Conservation (phyloP, 2,113 vertebrate genomes). For the Ailurus styani region DNA sequence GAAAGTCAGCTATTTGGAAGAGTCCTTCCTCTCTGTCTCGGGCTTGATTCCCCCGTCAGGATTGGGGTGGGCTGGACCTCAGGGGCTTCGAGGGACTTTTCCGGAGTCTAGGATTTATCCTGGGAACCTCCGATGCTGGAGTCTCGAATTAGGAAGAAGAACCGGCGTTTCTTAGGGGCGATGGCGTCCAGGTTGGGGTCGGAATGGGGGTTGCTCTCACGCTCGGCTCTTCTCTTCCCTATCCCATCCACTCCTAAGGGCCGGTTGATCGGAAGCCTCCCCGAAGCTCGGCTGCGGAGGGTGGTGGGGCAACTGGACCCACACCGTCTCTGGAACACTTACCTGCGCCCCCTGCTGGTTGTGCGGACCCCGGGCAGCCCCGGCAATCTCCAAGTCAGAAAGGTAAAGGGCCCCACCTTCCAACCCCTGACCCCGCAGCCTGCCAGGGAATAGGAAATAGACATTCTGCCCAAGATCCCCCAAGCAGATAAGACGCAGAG, state of each 20-base stretch:
- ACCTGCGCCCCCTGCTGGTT: conserved; percentile 86
- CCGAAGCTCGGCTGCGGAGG: conserved; percentile 79
- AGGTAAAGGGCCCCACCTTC: conserved; percentile 66
- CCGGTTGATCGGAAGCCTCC: conserved; percentile 79
- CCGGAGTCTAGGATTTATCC: not conserved
- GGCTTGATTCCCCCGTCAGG: not conserved
- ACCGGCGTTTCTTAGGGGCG: not conserved
- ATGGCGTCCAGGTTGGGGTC: not conserved
- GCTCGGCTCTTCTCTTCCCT: not conserved
- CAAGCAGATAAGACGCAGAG: not conserved
- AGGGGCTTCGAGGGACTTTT: not conserved
- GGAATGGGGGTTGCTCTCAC: not conserved
- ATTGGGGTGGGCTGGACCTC: not conserved
- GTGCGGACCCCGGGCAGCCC: conserved; percentile 86
- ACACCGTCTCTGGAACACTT: conserved; percentile 85
- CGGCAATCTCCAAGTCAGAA: conserved; percentile 84
- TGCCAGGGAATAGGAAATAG: not conserved
- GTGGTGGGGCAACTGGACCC: conserved; percentile 83
- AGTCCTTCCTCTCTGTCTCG: not conserved
- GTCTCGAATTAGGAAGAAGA: not conserved
- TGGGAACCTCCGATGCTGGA: not conserved
- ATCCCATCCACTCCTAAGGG: not conserved
- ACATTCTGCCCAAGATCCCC: not conserved
- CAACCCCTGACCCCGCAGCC: not conserved
- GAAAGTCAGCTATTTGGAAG: not conserved